Base-by-base conservation (phyloP, 2,888 invertebrate species). In the Cheilosia impressa region DNA sequence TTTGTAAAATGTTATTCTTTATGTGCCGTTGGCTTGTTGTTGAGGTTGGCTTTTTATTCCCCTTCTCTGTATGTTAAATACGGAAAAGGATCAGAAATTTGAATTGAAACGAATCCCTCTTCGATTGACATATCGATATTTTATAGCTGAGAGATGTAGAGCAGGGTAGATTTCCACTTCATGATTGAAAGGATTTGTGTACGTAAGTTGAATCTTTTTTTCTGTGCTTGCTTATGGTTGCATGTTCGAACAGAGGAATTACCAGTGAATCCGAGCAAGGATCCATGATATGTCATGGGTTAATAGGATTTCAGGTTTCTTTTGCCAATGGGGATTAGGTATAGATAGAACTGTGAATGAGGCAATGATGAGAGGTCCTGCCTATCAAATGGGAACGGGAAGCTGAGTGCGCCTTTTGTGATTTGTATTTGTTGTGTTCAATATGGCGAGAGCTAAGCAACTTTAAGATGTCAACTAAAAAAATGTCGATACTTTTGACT, bases 91-190 rank as follows among this genome's bases (percentile, higher is more conserved):
- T 75, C 15, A 15, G 52, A 52, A 52, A 52, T 52, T 75, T 55
- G 55, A 65, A 65, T 65, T 75, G 75, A 55, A 75, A 65, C 34
- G 55, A 75, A 75, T 75, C 75, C 75, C 62, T n/a, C 50, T 68
- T 55, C 62, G 47, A 80, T 68, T 75, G 66, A 68, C 53, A 80
- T 73, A 75, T 68, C 75, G 75, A 80, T 80, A 60, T 55, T 55
- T 75, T 22, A 53, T 27, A 62, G 52, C 43, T 38, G 24, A 50
- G 41, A 69, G 60, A 52, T 52, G 17, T 5, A 15, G 41, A 62
- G n/a, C n/a, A n/a, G 69, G 71, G 69, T 77, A 47, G 69, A 71
- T 77, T 53, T 68, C 22, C 17, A 45, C 27, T 76, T 66, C 60
- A 69, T 62, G 69, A 27, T 43, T 53, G 34, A 69, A 69, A 62